Conservation (phyloP, 2,888 invertebrate species). For the Yponomeuta malinellus region DNA sequence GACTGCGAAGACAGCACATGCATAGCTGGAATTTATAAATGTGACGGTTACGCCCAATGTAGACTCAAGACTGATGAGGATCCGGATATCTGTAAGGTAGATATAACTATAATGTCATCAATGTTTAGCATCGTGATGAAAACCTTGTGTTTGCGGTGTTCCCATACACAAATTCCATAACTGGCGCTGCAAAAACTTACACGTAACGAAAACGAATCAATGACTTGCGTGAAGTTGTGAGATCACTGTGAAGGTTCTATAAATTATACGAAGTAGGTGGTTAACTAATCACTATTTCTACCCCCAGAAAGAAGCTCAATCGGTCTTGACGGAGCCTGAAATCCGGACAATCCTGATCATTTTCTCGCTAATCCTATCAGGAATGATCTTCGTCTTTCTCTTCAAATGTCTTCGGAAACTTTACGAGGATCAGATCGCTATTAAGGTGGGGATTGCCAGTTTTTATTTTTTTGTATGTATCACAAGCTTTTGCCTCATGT, state of each 20-base stretch:
- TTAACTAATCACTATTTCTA: neutral
- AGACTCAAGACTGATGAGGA: conserved; percentile 88
- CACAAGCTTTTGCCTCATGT: too few relatives aligned
- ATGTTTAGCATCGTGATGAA: too few relatives aligned
- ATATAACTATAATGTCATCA: conserved; percentile 18
- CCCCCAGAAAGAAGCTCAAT: conserved; percentile 51
- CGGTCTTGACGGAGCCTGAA: conserved; percentile 72
- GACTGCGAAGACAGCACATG: conserved; percentile 93
- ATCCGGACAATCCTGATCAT: conserved; percentile 91
- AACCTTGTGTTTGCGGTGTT: too few relatives aligned
- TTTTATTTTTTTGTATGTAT: too few relatives aligned
- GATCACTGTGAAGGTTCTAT: too few relatives aligned
- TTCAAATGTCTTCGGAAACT: conserved; percentile 92
- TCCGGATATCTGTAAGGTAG: conserved; percentile 55
- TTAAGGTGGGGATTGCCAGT: conserved; percentile 76
- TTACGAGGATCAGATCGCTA: conserved; percentile 89
- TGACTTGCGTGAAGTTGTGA: too few relatives aligned
- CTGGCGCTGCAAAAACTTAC: too few relatives aligned
- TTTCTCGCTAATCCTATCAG: conserved; percentile 89
- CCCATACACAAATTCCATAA: too few relatives aligned
- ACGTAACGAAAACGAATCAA: too few relatives aligned
- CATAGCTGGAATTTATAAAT: conserved; percentile 80
- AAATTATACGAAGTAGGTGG: too few relatives aligned
- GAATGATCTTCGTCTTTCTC: conserved; percentile 91
- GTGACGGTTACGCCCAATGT: conserved; percentile 87